These are phyloP conservation scores for Micromussa lordhowensis DNA, from an alignment of 92 coral and sea anemone genomes.

Conservation along the genomic window DNA sequence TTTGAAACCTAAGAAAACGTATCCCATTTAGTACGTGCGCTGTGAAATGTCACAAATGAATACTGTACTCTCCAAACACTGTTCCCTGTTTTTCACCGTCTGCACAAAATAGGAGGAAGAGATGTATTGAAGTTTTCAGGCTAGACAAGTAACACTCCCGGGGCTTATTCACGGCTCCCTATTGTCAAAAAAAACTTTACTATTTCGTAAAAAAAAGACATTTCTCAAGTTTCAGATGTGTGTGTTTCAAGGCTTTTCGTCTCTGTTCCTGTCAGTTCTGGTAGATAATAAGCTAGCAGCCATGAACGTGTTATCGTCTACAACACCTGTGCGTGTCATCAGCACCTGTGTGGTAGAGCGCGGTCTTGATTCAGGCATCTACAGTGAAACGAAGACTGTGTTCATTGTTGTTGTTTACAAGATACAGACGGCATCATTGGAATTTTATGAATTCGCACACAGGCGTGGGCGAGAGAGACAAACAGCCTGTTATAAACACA, in stretches of 20 bases:
- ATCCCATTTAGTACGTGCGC: neutral
- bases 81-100: neutral
- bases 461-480: neutral
- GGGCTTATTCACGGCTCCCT: neutral
- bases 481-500: neutral
- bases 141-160: neutral
- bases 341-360: neutral
- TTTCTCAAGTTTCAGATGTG: too few relatives aligned
- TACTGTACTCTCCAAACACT: neutral
- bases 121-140: neutral
- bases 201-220: neutral
- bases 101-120: neutral
- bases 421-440: neutral
- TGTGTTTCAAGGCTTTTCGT: neutral
- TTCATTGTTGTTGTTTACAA: slow-evolving; percentile 34
- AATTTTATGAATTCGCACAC: neutral
- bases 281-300: neutral
- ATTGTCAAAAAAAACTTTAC: neutral
- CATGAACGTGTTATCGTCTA: neutral
- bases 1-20: slow-evolving; percentile 9
- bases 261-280: neutral
- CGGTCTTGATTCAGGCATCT: neutral
- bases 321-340: neutral
- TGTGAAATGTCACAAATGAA: neutral
- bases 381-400: neutral